phyloP scores from a whole-genome alignment of 2,888 invertebrate genomes.

The Galerucella pusilla region DNA sequence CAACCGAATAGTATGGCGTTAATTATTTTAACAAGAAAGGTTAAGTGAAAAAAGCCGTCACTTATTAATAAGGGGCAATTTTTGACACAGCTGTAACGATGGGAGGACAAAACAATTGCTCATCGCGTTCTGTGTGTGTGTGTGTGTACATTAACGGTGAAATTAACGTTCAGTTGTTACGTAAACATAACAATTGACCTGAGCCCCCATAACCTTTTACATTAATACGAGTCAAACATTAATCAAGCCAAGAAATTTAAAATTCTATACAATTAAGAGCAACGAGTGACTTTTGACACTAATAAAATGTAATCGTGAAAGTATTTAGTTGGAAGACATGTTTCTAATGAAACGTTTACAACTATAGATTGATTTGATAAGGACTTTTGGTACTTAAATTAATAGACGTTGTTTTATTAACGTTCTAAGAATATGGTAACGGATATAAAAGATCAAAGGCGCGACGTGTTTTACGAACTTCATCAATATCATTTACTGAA shows the following conservation, averaged over 20 bases:
- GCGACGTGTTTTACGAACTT: slow-evolving; percentile 4
- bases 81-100: slow-evolving; percentile 55
- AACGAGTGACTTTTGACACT: slow-evolving; percentile 54
- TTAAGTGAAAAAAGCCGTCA: slow-evolving; percentile 46
- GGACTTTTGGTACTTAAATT: neutral
- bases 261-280: slow-evolving; percentile 52
- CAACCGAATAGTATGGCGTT: slow-evolving; percentile 35
- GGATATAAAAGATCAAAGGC: slow-evolving; percentile 16
- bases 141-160: slow-evolving; percentile 34
- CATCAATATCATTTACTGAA: neutral
- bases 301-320: slow-evolving; percentile 46
- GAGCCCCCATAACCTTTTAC: slow-evolving; percentile 55
- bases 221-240: slow-evolving; percentile 59
- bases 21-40: slow-evolving; percentile 44
- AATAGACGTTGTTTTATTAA: slow-evolving; percentile 14
- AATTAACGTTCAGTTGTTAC: slow-evolving; percentile 49
- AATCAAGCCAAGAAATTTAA: slow-evolving; percentile 52
- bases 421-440: slow-evolving; percentile 14
- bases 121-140: slow-evolving; percentile 45
- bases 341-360: slow-evolving; percentile 10
- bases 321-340: slow-evolving; percentile 32
- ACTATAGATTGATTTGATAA: slow-evolving; percentile 29
- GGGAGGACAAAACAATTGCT: slow-evolving; percentile 57
- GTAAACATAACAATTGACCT: slow-evolving; percentile 60
- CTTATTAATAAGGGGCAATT: slow-evolving; percentile 54